These are phyloP conservation scores for Eupithecia vulgata DNA, from an alignment of 2,888 invertebrate species.

Conservation along the genomic window DNA sequence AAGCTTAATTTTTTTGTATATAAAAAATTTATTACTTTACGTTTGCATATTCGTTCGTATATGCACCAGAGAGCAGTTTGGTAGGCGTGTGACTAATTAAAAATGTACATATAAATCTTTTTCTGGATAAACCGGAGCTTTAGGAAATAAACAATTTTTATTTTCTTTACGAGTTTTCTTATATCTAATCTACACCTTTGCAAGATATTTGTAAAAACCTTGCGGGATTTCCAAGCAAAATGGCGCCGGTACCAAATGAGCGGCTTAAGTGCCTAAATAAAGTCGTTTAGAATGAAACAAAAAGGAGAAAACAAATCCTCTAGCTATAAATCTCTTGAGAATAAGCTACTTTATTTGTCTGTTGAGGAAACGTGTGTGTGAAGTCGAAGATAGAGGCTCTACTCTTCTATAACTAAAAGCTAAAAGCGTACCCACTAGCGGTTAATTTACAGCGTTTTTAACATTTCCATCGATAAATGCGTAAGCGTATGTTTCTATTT, in stretches of 20 bases:
- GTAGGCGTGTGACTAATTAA: too few species aligned
- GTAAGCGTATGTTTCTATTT: background rate
- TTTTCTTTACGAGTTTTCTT: background rate
- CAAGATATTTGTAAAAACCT: conserved; percentile 6
- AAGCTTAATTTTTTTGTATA: too few species aligned
- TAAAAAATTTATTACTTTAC: too few species aligned
- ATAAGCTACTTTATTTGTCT: conserved; percentile 9
- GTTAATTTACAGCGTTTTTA: background rate
- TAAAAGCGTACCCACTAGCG: background rate
- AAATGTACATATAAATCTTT: background rate
- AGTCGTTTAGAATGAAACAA: conserved; percentile 63
- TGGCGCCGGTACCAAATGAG: conserved; percentile 50
- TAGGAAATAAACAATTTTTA: background rate
- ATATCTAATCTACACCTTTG: background rate
- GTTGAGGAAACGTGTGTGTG: background rate
- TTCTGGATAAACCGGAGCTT: background rate
- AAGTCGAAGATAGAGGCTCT: background rate
- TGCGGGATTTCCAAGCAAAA: conserved; percentile 30
- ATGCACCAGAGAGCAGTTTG: too few species aligned
- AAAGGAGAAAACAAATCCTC: conserved; percentile 52
- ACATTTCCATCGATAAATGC: background rate
- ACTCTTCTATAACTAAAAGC: background rate
- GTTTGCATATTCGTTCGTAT: too few species aligned
- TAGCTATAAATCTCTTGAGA: conserved; percentile 56
- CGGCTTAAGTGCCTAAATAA: conserved; percentile 61